A percentile compares a stretch with the other conserved stretches of the same genome.
Conservation (phyloP, 92 coral and sea anemone species). For the Siderastrea siderea region DNA sequence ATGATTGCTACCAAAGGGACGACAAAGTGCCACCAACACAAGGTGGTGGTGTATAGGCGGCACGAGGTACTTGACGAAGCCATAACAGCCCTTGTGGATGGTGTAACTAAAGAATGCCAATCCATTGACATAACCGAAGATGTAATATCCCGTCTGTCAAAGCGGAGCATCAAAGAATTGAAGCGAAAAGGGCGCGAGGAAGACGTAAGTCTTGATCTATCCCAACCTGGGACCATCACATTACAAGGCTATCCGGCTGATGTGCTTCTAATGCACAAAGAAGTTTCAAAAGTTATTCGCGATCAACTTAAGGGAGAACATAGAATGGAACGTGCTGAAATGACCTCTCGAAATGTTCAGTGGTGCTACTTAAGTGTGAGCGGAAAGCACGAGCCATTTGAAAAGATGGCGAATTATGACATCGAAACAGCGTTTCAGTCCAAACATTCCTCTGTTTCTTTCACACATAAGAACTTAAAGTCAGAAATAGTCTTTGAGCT, state of each 20-base stretch:
- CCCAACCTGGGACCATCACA: slow-evolving; percentile 31
- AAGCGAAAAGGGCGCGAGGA: slow-evolving; percentile 29
- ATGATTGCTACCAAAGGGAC: neutral
- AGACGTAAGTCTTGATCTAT: slow-evolving; percentile 43
- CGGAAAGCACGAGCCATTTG: slow-evolving; percentile 18
- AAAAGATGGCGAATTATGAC: slow-evolving; percentile 25
- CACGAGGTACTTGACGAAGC: slow-evolving; percentile 28
- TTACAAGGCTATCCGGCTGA: slow-evolving; percentile 46
- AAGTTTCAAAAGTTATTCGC: slow-evolving; percentile 24
- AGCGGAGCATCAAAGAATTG: slow-evolving; percentile 8
- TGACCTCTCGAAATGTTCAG: slow-evolving; percentile 56
- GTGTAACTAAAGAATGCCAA: slow-evolving; percentile 21
- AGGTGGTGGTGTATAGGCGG: slow-evolving; percentile 18
- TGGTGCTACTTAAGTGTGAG: slow-evolving; percentile 45
- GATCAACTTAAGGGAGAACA: slow-evolving; percentile 35
- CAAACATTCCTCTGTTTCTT: slow-evolving; percentile 18
- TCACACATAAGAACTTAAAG: slow-evolving; percentile 7
- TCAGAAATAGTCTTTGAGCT: slow-evolving; percentile 11
- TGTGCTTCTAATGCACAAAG: slow-evolving; percentile 25
- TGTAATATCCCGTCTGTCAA: slow-evolving; percentile 35
- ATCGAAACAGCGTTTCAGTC: slow-evolving; percentile 36
- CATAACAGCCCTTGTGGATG: slow-evolving; percentile 25
- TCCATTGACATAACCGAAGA: slow-evolving; percentile 31
- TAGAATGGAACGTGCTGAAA: slow-evolving; percentile 41
- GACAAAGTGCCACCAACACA: slow-evolving; percentile 5